Evolutionary conservation across 2,797 vertebrate genomes (phyloP).

Genomic region (Psittacula derbiana): DNA sequence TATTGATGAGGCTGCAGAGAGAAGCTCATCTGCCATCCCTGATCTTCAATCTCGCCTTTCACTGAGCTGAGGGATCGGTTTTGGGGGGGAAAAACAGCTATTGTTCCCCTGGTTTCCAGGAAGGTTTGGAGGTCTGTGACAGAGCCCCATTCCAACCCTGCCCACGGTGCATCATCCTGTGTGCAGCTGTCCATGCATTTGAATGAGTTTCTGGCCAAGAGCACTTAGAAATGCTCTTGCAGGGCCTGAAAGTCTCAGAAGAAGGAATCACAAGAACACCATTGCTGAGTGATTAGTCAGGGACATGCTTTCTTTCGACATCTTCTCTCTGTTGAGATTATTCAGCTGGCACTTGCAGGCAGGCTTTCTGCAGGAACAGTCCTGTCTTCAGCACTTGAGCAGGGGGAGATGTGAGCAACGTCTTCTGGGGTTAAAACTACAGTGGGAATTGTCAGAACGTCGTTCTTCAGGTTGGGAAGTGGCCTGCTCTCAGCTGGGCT

Average conservation of each 20-base stretch:
- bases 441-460: neutral
- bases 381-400: neutral
- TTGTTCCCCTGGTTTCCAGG: neutral
- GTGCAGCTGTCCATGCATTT: neutral
- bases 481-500: neutral
- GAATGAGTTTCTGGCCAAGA: neutral
- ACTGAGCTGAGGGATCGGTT: neutral
- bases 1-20: neutral
- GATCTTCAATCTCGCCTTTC: neutral
- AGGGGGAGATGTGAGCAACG: neutral
- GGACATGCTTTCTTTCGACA: neutral
- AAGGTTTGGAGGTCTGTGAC: neutral
- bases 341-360: neutral
- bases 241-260: neutral
- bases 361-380: neutral
- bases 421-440: neutral
- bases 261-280: neutral
- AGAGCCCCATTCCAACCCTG: neutral
- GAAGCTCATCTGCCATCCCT: slow-evolving; percentile 1
- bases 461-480: neutral
- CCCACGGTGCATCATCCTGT: accelerated
- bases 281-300: neutral
- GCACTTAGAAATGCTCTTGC: neutral
- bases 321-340: neutral
- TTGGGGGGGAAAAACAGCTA: neutral